Conservation (phyloP, 37 sponge, comb jelly and placozoan genomes). For the Spongilla lacustris region DNA sequence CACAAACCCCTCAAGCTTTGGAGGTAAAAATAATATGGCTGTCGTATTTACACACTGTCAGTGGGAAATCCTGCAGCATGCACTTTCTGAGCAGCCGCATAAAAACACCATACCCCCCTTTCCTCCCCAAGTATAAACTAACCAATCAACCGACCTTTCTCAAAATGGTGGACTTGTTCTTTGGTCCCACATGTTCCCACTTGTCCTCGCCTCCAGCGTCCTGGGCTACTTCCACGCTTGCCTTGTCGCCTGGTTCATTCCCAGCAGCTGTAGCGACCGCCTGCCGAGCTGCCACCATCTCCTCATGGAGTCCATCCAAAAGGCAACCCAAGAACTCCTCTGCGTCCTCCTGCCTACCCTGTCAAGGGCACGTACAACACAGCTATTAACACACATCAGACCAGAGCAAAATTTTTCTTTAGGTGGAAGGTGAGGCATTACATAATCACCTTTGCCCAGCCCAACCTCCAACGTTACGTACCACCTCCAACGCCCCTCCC, state of each 20-base stretch:
- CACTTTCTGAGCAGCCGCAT: slow-evolving; percentile 24
- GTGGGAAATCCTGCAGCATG: slow-evolving; percentile 13
- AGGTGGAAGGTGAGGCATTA: no score
- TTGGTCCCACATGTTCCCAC: slow-evolving; percentile 95
- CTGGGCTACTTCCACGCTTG: slow-evolving; percentile 10
- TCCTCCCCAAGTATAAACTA: not conserved
- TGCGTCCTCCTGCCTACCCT: slow-evolving; percentile 97
- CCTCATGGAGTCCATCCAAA: slow-evolving; percentile 90
- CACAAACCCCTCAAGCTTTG: not conserved
- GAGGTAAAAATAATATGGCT: slow-evolving; percentile 13
- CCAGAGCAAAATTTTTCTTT: no score
- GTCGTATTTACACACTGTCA: slow-evolving; percentile 36
- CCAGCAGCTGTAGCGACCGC: slow-evolving; percentile 14
- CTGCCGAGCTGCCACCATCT: slow-evolving; percentile 77
- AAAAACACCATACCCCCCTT: not conserved
- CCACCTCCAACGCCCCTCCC: slow-evolving; percentile 24
- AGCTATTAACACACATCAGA: not conserved
- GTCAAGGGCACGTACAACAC: not conserved
- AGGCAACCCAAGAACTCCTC: slow-evolving; percentile 95
- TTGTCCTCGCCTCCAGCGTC: slow-evolving; percentile 12
- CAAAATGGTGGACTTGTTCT: slow-evolving; percentile 93
- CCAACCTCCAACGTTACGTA: not conserved
- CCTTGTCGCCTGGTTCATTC: not conserved
- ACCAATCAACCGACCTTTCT: slow-evolving; percentile 52
- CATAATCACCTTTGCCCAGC: no score